Evolutionary conservation across 2,888 invertebrate species (phyloP).

Genomic region (Ormyrus nitidulus): DNA sequence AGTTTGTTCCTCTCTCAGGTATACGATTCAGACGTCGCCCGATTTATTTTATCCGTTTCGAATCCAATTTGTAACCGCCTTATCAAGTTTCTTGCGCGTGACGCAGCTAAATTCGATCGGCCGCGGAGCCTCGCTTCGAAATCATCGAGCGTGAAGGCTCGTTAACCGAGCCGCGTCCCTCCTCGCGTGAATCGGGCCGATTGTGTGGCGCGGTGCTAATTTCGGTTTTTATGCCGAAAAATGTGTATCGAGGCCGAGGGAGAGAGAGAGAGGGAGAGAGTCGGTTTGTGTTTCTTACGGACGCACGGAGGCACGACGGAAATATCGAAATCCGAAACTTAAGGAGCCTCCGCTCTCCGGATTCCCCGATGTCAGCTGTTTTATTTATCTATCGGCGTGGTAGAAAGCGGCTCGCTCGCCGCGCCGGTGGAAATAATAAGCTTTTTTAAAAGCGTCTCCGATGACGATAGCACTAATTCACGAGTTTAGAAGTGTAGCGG

Average conservation of each 20-base stretch:
- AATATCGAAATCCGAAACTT: constrained; percentile 39
- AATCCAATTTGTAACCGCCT: too few relatives aligned
- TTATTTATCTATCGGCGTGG: constrained; percentile 36
- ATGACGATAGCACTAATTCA: not conserved
- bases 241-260: constrained; percentile 15
- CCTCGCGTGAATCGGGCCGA: not conserved
- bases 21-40: too few relatives aligned
- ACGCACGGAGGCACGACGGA: not conserved
- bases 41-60: too few relatives aligned
- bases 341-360: not conserved
- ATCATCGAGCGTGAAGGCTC: too few relatives aligned
- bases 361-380: constrained; percentile 27
- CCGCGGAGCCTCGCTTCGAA: too few relatives aligned
- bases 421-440: constrained; percentile 3
- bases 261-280: too few relatives aligned
- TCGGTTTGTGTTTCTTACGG: constrained; percentile 20
- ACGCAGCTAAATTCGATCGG: too few relatives aligned
- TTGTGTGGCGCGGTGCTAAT: constrained; percentile 20
- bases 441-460: not conserved
- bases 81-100: too few relatives aligned
- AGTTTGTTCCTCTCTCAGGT: too few relatives aligned
- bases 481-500: not conserved
- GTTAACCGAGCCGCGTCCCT: too few relatives aligned
- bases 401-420: not conserved
- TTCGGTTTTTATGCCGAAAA: constrained; percentile 24